Percentiles rank a stretch among this genome's conserved stretches.
Conservation (phyloP, 2,113 vertebrate genomes). For the Parus major region DNA sequence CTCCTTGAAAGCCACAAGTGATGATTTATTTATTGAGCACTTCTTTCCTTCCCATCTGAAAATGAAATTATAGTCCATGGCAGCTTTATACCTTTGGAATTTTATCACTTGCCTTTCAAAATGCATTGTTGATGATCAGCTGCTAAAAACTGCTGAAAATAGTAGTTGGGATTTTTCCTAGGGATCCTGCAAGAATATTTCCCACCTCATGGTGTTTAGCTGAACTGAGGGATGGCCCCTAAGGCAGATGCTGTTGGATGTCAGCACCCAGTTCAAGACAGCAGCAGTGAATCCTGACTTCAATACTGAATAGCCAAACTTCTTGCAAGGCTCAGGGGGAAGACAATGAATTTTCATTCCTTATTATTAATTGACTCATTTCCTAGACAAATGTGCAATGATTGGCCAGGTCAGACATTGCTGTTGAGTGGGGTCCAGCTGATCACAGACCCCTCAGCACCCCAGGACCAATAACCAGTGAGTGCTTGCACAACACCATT, state of each 20-base stretch:
- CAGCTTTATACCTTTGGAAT: background rate
- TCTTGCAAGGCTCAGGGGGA: background rate
- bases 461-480: background rate
- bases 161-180: background rate
- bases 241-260: background rate
- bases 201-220: background rate
- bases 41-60: background rate
- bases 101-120: background rate
- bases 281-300: background rate
- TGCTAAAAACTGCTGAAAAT: background rate
- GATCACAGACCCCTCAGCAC: background rate
- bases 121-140: background rate
- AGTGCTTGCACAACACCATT: background rate
- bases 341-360: background rate
- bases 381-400: background rate
- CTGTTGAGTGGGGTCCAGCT: background rate
- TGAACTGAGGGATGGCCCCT: background rate
- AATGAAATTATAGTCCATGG: background rate
- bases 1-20: background rate
- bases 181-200: background rate
- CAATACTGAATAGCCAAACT: background rate
- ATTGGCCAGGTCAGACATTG: background rate
- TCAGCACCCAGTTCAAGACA: background rate
- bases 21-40: background rate
- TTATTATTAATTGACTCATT: accelerated